Conservation (phyloP, 2,797 vertebrate genomes). For the Alosa sapidissima region DNA sequence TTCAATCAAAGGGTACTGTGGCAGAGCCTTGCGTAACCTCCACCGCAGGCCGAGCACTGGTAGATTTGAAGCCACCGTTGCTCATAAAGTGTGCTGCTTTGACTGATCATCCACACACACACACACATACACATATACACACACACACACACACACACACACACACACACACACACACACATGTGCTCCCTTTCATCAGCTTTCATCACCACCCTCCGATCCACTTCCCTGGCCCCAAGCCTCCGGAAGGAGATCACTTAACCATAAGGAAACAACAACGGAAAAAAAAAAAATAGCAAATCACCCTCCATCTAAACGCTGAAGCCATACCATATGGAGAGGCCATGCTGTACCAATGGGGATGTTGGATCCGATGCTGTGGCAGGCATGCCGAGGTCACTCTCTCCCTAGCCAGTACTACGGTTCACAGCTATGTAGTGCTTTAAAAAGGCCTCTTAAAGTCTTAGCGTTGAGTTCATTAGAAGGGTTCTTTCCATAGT, state of each 20-base stretch:
- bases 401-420: not conserved
- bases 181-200: not conserved
- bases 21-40: slow-evolving; percentile 20
- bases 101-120: not conserved
- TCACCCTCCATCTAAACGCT: not conserved
- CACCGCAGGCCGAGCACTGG: not conserved
- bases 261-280: not conserved
- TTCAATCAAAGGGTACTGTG: slow-evolving; percentile 48
- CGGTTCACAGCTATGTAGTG: not conserved
- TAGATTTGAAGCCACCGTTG: not conserved
- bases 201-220: not conserved
- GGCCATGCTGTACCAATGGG: not conserved
- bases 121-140: not conserved
- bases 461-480: not conserved
- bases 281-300: not conserved
- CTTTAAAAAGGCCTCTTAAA: not conserved
- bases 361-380: not conserved
- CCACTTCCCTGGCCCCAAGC: not conserved
- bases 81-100: not conserved
- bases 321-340: too few species aligned
- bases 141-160: too few species aligned
- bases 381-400: not conserved
- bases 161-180: not conserved
- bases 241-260: too few species aligned
- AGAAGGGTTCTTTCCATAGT: not conserved